Base-by-base conservation (phyloP, 2,113 vertebrate genomes). In the Willisornis vidua region DNA sequence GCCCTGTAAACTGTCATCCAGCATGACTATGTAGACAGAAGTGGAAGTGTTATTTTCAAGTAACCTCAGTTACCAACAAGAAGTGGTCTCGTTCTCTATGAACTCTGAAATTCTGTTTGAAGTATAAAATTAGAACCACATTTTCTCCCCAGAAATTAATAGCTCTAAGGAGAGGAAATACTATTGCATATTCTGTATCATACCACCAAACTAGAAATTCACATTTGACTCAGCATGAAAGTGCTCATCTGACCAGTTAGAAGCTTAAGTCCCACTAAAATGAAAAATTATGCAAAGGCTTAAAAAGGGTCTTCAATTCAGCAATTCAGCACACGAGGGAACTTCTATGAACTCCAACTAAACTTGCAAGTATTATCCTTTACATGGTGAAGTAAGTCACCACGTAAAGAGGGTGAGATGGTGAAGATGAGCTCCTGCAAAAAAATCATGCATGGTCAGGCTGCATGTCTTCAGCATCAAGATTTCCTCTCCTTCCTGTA, bases 41-140 rank as follows among this genome's bases (percentile, higher is more conserved):
- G 67, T 88, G 54, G 79, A 94, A 79, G 62, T 54, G 51, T 39
- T 91, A 29, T 57, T 87, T 85, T 85, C 49, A 87, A 85, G 35
- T 28, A 95, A 73, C 54, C 48, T 82, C 77, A 57, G 58, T 87
- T 75, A 87, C 57, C 35, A 33, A 85, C 17, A 90, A 93, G 78
- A 95, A 94, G 63, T 41, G 31, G 75, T 58, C 41, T 92, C n/a
- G 46, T n/a, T 22, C 54, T 48, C 76, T 33, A 61, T 3, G 6
- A 83, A 62, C 33, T 73, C 49, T 39, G 57, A 73, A 72, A 90
- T 52, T 33, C 66, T 85, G 41, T 75, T 82, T 15, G 68, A 71
- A 89, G 29, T 3, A 25, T n/a, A 78, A 70, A 54, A 72, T 55
- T n/a, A 85, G 28, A 71, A 65, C 8, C 31, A 55, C 35, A 58